Evolutionary conservation across 2,113 vertebrate species (phyloP).

Genomic region (Colius striatus): DNA sequence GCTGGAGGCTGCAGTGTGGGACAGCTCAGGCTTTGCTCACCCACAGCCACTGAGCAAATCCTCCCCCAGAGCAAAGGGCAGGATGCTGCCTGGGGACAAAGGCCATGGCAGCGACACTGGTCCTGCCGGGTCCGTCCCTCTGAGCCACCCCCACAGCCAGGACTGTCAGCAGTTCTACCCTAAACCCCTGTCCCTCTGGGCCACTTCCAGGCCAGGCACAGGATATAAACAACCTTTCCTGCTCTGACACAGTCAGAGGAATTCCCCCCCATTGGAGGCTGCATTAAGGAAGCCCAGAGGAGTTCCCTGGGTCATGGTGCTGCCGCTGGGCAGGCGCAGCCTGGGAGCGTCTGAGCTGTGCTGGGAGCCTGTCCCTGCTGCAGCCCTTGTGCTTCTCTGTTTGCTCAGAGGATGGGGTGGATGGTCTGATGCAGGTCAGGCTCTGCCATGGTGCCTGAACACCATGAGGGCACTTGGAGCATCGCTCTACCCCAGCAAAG

Average conservation of each 20-base stretch:
- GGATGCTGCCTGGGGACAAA: not conserved
- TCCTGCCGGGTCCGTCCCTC: not conserved
- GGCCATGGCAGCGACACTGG: not conserved
- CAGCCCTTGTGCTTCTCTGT: accelerated
- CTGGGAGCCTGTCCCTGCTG: accelerated
- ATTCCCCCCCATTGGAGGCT: slow-evolving; percentile 38
- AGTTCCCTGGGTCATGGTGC: not conserved
- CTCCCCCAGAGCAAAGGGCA: not conserved
- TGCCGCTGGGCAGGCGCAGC: accelerated
- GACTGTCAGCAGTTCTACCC: not conserved
- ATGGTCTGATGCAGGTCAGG: accelerated
- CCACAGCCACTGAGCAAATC: not conserved
- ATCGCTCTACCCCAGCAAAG: accelerated
- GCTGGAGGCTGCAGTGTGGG: not conserved
- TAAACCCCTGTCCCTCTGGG: not conserved
- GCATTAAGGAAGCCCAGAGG: slow-evolving; percentile 16
- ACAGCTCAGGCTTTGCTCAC: not conserved
- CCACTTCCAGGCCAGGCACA: slow-evolving; percentile 24
- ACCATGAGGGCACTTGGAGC: accelerated
- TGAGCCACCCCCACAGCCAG: accelerated
- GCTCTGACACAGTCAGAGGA: slow-evolving; percentile 48
- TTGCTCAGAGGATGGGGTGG: accelerated
- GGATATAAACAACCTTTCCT: slow-evolving; percentile 76
- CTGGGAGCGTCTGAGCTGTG: accelerated
- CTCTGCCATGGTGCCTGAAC: accelerated